phyloP scores from a whole-genome alignment of 1,140 invertebrate species.

The Euglossa dilemma region DNA sequence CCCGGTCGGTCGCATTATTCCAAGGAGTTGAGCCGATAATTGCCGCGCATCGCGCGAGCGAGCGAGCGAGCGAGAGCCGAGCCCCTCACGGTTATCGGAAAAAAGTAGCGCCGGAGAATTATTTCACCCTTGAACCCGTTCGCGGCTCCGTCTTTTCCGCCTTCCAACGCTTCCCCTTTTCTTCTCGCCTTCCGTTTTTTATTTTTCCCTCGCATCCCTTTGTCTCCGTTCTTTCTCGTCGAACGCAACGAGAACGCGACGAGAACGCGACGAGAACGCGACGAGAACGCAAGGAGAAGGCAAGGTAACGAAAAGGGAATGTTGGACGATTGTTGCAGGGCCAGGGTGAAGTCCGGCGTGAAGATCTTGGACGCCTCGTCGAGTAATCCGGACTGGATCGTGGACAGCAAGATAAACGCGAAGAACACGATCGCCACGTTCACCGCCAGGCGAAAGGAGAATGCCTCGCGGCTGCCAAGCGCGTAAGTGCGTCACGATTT shows the following conservation, averaged over 20 bases:
- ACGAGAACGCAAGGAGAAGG: too few species aligned
- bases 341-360: conserved; percentile 92
- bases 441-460: conserved; percentile 89
- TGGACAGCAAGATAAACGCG: conserved; percentile 91
- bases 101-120: conserved; percentile 12
- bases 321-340: conserved; percentile 84
- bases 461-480: conserved; percentile 69
- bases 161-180: neutral
- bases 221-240: neutral
- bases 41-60: conserved; percentile 14
- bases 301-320: neutral
- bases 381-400: conserved; percentile 90
- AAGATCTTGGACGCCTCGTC: conserved; percentile 91
- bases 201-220: neutral
- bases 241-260: too few species aligned
- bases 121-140: conserved; percentile 35
- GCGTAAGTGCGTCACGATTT: conserved; percentile 68
- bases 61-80: neutral
- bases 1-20: conserved; percentile 20
- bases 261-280: too few species aligned
- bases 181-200: too few species aligned
- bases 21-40: conserved; percentile 43
- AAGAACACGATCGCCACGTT: conserved; percentile 93
- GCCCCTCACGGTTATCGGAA: conserved; percentile 10
- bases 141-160: neutral